Conservation (phyloP, 2,113 vertebrate species). For the Ageneiosus marmoratus region DNA sequence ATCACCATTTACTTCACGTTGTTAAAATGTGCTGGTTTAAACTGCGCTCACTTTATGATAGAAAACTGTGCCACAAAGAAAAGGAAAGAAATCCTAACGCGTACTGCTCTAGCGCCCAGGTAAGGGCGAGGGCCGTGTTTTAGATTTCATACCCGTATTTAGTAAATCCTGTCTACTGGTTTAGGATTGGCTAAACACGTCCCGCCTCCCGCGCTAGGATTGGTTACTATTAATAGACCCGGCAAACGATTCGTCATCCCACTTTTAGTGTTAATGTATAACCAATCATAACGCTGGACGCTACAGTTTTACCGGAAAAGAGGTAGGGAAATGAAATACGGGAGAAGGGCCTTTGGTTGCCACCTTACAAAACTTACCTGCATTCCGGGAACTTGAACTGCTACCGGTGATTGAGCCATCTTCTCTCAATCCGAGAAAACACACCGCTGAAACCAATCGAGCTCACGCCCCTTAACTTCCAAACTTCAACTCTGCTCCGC, state of each 20-base stretch:
- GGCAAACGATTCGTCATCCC: not conserved
- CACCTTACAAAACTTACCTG: conserved; percentile 74
- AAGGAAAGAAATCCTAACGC: not conserved
- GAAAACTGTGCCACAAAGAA: too few species aligned
- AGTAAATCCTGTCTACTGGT: not conserved
- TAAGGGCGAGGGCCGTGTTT: conserved; percentile 11
- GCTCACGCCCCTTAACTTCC: not conserved
- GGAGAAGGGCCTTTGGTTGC: conserved; percentile 34
- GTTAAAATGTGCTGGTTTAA: too few species aligned
- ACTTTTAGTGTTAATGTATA: not conserved
- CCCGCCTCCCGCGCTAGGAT: not conserved
- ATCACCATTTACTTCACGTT: too few species aligned
- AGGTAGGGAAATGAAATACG: not conserved
- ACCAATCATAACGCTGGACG: not conserved
- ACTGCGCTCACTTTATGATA: not conserved
- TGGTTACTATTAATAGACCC: not conserved
- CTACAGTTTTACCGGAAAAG: not conserved
- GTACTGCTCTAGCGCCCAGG: not conserved
- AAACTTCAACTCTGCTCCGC: not conserved
- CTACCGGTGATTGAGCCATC: conserved; percentile 83
- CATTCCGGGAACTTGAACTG: conserved; percentile 85
- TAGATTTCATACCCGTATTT: not conserved
- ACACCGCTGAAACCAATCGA: not conserved
- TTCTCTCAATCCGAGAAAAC: conserved; percentile 30
- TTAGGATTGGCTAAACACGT: not conserved